Evolutionary conservation across 2,797 vertebrate species (phyloP), one percentile per base, ranked within the genome.

Genomic region (Enteromius trimaculatus): DNA sequence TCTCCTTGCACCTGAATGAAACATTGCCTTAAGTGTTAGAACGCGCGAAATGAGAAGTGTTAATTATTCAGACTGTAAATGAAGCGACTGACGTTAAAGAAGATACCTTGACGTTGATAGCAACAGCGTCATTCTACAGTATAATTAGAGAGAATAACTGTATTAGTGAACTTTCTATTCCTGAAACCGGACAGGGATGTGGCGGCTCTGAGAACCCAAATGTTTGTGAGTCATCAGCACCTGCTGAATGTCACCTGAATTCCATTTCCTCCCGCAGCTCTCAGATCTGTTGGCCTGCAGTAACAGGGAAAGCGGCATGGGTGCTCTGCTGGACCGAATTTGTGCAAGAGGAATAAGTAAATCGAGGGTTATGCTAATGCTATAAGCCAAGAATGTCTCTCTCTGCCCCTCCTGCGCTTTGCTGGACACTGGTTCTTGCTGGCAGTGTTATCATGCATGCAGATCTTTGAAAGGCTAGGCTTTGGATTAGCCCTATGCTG

Each of bases 181-280:
- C 29, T 29, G 29, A 29, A 29, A 29, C 29, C 29, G 29, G 29
- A 29, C 55, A 0, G 55, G 62, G 80, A 82, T 65, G 44, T 21
- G 31, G 26, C 17, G 6, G 34, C 44, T 69, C 23, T 42, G 62
- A 82, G 66, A 66, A 82, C 60, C 76, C 37, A 70, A 71, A 71
- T 71, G 49, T 62, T 70, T 80, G 68, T 80, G 81, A 68, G 80
- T 83, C 85, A 80, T 80, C 65, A 53, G 77, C 77, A 84, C 79
- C 86, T 87, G 86, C 86, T 87, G 80, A 87, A 87, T 82, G 86
- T 81, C 82, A 87, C 86, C 75, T 78, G 66, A 84, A 70, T 74
- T 74, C n/a, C 55, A 77, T 81, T 77, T 84, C 86, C 77, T 58
- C 13, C 79, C n/a, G 51, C 81, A 29, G 62, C 62, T 68, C 39